Percentiles rank a stretch among this genome's conserved stretches.
phyloP scores from a whole-genome alignment of 1,140 invertebrate species.

The Trigoniulus corallinus region DNA sequence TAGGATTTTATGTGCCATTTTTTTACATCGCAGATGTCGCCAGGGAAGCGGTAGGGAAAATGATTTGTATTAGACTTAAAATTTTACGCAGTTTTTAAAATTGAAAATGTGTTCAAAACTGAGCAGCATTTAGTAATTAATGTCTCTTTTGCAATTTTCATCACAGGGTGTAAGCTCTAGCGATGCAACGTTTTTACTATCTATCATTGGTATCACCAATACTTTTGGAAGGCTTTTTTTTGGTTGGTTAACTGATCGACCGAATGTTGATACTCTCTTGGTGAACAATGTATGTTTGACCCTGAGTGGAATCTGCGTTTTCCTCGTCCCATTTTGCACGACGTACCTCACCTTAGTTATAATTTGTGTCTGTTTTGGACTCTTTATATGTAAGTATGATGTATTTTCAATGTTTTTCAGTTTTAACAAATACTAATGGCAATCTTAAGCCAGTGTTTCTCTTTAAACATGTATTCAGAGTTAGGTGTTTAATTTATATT shows the following conservation, averaged over 20 bases:
- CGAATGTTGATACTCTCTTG: slow-evolving; percentile 61
- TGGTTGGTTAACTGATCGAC: slow-evolving; percentile 33
- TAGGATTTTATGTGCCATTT: slow-evolving; percentile 88
- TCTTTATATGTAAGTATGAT: slow-evolving; percentile 76
- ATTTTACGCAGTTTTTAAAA: too few relatives aligned
- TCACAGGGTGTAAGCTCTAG: slow-evolving; percentile 52
- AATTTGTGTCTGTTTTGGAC: slow-evolving; percentile 80
- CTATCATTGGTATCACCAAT: slow-evolving; percentile 90
- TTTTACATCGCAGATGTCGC: slow-evolving; percentile 80
- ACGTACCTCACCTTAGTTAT: slow-evolving; percentile 57
- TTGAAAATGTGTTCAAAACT: slow-evolving; percentile 31
- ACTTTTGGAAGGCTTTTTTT: slow-evolving; percentile 41
- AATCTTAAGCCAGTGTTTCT: slow-evolving; percentile 1
- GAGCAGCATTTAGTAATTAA: neutral
- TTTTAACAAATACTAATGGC: slow-evolving; percentile 2
- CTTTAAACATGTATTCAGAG: neutral
- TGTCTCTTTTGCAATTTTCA: slow-evolving; percentile 5
- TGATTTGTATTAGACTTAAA: too few relatives aligned
- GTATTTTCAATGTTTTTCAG: neutral
- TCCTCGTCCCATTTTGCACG: slow-evolving; percentile 62
- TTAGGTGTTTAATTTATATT: slow-evolving; percentile 8
- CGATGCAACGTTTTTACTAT: slow-evolving; percentile 70
- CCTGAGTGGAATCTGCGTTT: slow-evolving; percentile 70
- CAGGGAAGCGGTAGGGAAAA: too few relatives aligned
- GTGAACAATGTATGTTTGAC: slow-evolving; percentile 89